A percentile compares a stretch with the other conserved stretches of the same genome.
phyloP scores from a whole-genome alignment of 2,888 invertebrate species.

The Aspidiotus rigidus region DNA sequence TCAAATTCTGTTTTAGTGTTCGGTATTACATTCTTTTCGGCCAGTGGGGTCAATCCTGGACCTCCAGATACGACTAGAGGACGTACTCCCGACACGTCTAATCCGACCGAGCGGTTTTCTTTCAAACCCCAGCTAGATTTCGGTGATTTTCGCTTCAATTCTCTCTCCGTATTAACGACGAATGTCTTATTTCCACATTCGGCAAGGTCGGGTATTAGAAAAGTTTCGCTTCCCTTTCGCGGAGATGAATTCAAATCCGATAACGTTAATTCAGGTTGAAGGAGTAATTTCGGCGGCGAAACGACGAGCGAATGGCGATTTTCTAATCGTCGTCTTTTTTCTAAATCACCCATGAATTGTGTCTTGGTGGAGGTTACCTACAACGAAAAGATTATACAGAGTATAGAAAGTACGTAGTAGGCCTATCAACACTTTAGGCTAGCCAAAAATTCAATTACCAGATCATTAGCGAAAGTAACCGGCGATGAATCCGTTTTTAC shows the following conservation, averaged over 20 bases:
- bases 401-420: too few relatives aligned
- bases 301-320: too few relatives aligned
- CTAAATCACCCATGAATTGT: too few relatives aligned
- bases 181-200: conserved; percentile 4
- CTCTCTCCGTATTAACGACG: not conserved
- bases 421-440: too few relatives aligned
- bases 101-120: not conserved
- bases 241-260: conserved; percentile 9
- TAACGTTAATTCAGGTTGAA: conserved; percentile 10
- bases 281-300: too few relatives aligned
- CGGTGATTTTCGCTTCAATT: not conserved
- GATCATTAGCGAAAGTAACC: too few relatives aligned
- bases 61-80: conserved; percentile 1
- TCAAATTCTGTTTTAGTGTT: not conserved
- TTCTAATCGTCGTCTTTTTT: too few relatives aligned
- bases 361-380: too few relatives aligned
- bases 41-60: not conserved
- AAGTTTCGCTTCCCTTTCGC: conserved; percentile 4
- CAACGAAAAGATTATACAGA: too few relatives aligned
- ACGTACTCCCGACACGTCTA: conserved; percentile 19
- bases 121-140: not conserved
- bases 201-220: not conserved
- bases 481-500: not conserved
- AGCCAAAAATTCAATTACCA: too few relatives aligned
- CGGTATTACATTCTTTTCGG: not conserved